Percentiles rank a stretch among this genome's conserved stretches.
Evolutionary conservation across 1,140 invertebrate genomes (phyloP).

Genomic region (Megathymus violae): DNA sequence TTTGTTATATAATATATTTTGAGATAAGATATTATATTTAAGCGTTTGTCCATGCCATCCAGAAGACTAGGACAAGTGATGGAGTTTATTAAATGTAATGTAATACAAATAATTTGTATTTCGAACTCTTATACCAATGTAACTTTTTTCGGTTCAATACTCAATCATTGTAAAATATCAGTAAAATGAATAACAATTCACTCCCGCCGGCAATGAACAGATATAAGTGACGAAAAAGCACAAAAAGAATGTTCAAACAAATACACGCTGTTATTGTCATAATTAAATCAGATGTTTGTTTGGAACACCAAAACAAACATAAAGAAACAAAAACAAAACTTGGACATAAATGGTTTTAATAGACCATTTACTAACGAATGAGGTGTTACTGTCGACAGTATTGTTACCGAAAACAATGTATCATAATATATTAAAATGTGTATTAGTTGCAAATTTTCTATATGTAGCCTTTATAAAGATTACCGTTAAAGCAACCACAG

Average conservation of each 20-base stretch:
- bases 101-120: too few relatives aligned
- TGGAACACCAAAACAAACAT: neutral
- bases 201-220: too few relatives aligned
- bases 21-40: too few relatives aligned
- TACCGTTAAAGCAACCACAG: neutral
- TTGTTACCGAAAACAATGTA: neutral
- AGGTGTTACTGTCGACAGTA: neutral
- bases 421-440: neutral
- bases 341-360: neutral
- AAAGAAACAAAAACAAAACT: neutral
- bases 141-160: too few relatives aligned
- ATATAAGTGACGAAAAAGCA: neutral
- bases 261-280: neutral
- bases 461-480: neutral
- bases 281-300: neutral
- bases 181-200: too few relatives aligned
- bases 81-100: too few relatives aligned
- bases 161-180: too few relatives aligned
- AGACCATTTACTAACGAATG: neutral
- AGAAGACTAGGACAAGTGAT: too few relatives aligned
- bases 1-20: too few relatives aligned
- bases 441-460: neutral
- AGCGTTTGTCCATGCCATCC: too few relatives aligned
- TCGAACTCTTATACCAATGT: too few relatives aligned
- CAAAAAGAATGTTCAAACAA: neutral